phyloP scores from a whole-genome alignment of 2,797 vertebrate species.

The Ataeniobius toweri region DNA sequence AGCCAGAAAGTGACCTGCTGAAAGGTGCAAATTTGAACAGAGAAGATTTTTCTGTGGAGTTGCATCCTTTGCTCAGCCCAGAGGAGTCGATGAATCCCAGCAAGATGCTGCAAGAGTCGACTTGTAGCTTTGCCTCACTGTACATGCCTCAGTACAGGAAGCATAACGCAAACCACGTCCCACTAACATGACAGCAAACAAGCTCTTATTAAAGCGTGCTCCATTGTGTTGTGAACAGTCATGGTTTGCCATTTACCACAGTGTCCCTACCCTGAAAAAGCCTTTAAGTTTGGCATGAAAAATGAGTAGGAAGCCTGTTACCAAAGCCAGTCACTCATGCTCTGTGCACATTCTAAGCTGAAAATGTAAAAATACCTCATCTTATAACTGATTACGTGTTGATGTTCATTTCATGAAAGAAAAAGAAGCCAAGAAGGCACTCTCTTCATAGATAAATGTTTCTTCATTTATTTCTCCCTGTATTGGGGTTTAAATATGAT shows the following conservation, averaged over 20 bases:
- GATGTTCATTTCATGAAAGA: constrained; percentile 45
- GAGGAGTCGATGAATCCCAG: constrained; percentile 47
- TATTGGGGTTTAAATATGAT: neutral
- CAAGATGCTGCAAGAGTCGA: constrained; percentile 24
- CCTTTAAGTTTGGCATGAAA: neutral
- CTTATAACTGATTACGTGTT: constrained; percentile 16
- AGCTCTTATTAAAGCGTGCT: constrained; percentile 22
- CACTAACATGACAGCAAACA: constrained; percentile 54
- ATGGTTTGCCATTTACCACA: constrained; percentile 6
- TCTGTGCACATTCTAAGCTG: neutral
- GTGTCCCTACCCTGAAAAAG: constrained; percentile 10
- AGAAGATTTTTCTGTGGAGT: constrained; percentile 62
- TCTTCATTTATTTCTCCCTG: neutral
- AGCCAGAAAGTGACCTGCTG: constrained; percentile 52
- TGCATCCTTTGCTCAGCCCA: constrained; percentile 50
- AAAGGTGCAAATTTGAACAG: constrained; percentile 53
- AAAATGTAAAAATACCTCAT: constrained; percentile 31
- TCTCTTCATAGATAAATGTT: constrained; percentile 12
- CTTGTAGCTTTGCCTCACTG: constrained; percentile 58
- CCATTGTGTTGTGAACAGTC: constrained; percentile 5
- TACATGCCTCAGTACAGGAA: constrained; percentile 91
- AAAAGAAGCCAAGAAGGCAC: constrained; percentile 19
- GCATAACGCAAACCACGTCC: constrained; percentile 63
- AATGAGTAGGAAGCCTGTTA: neutral
- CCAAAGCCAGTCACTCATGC: neutral